phyloP scores from a whole-genome alignment of 2,888 invertebrate genomes.

The Melieria crassipennis region DNA sequence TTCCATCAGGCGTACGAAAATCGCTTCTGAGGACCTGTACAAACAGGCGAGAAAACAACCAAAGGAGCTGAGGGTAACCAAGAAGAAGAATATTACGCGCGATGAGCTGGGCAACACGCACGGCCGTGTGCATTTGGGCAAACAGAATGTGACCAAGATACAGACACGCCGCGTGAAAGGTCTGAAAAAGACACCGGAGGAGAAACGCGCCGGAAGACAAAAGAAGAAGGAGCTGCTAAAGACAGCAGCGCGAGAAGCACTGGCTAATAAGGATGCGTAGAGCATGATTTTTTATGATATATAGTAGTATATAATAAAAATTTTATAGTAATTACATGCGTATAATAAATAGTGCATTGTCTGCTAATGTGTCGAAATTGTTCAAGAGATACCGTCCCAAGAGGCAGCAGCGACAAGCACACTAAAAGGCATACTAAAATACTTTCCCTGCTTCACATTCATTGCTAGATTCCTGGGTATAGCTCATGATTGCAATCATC shows the following conservation, averaged over 20 bases:
- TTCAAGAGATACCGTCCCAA: background rate
- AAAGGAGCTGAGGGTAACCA: slow-evolving; percentile 78
- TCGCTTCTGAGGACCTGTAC: slow-evolving; percentile 90
- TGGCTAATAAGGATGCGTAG: slow-evolving; percentile 44
- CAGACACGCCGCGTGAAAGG: slow-evolving; percentile 94
- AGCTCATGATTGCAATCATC: no score
- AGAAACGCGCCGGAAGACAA: slow-evolving; percentile 71
- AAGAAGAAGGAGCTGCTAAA: slow-evolving; percentile 67
- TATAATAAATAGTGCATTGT: slow-evolving; percentile 11
- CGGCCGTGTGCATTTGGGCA: slow-evolving; percentile 93
- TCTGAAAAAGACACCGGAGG: slow-evolving; percentile 77
- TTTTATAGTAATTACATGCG: slow-evolving; percentile 22
- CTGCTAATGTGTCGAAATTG: background rate
- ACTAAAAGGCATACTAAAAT: background rate
- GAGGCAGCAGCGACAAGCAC: no score
- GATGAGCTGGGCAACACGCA: slow-evolving; percentile 90
- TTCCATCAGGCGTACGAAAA: slow-evolving; percentile 81
- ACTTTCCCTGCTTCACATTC: background rate
- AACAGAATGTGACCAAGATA: slow-evolving; percentile 80
- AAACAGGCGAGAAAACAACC: slow-evolving; percentile 85
- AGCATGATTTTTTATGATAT: slow-evolving; percentile 36
- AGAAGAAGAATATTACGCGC: slow-evolving; percentile 89
- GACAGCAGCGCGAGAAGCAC: slow-evolving; percentile 49
- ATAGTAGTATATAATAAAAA: background rate
- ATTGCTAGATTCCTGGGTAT: background rate